Conservation (phyloP, 64 coral and sea anemone genomes). For the Platygyra sinensis region DNA sequence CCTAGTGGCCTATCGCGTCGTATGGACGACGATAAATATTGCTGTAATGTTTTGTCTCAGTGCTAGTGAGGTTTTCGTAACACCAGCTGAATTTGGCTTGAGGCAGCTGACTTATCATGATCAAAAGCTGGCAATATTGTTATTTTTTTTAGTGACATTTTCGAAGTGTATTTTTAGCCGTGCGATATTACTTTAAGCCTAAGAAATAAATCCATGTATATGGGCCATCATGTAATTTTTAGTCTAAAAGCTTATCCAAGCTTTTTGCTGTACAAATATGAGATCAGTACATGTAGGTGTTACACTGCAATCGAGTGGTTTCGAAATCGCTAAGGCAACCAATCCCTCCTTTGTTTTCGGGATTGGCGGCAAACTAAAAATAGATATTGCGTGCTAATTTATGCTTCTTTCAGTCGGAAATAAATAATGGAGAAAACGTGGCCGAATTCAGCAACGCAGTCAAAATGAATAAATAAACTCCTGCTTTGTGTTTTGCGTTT, state of each 20-base stretch:
- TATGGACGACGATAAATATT: too few relatives aligned
- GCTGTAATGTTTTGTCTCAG: too few relatives aligned
- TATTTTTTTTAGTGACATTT: background rate
- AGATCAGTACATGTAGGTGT: background rate
- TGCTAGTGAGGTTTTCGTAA: background rate
- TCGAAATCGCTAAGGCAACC: background rate
- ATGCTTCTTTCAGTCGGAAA: background rate
- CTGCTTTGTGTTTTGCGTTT: background rate
- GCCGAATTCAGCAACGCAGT: background rate
- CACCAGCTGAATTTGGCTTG: background rate
- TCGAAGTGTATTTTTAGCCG: constrained; percentile 29
- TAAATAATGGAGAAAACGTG: constrained; percentile 22
- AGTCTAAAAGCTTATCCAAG: background rate
- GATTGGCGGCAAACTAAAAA: constrained; percentile 3
- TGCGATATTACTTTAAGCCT: background rate
- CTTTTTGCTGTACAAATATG: background rate
- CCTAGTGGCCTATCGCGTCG: too few relatives aligned
- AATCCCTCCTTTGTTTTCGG: background rate
- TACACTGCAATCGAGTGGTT: too few relatives aligned
- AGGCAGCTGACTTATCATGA: constrained; percentile 18
- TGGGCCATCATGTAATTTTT: background rate
- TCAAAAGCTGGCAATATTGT: background rate
- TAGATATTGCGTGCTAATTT: constrained; percentile 5
- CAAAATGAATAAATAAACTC: constrained; percentile 13
- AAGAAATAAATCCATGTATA: background rate